These are phyloP conservation scores for Thereva unica DNA, from an alignment of 2,888 invertebrate species.

Conservation along the genomic window DNA sequence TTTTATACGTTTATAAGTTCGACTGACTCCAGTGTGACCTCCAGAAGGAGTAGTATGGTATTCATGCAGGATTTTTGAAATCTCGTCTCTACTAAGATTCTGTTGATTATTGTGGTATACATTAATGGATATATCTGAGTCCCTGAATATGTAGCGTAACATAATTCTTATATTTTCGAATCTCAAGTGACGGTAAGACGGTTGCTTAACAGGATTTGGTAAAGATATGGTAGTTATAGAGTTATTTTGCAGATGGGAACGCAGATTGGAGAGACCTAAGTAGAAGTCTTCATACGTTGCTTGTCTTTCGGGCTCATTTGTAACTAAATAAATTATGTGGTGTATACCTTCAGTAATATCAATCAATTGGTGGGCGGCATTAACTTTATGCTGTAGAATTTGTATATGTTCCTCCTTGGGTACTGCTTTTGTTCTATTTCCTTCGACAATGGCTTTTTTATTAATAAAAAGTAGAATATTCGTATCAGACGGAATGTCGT, in stretches of 20 bases:
- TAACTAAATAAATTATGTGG: too few relatives aligned
- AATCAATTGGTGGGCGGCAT: too few relatives aligned
- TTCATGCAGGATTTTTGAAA: background rate
- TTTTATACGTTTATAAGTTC: conserved; percentile 42
- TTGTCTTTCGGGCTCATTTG: background rate
- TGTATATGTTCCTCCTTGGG: too few relatives aligned
- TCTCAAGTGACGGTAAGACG: background rate
- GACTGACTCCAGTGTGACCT: background rate
- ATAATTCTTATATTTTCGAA: background rate
- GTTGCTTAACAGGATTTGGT: background rate
- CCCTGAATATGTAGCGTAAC: conserved; percentile 4
- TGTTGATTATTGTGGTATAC: background rate
- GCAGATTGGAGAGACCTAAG: background rate
- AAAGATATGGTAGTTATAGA: background rate
- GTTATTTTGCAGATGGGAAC: background rate
- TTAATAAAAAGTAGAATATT: too few relatives aligned
- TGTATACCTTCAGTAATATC: too few relatives aligned
- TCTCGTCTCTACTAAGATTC: background rate
- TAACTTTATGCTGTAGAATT: too few relatives aligned
- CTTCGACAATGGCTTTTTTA: too few relatives aligned
- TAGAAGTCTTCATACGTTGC: background rate
- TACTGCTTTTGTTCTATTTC: too few relatives aligned
- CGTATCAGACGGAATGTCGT: too few relatives aligned
- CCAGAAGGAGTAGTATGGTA: conserved; percentile 7
- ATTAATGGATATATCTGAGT: background rate